A percentile compares a stretch with the other conserved stretches of the same genome.
phyloP scores from a whole-genome alignment of 1,140 invertebrate genomes.

The Druon quercuslanigerum region DNA sequence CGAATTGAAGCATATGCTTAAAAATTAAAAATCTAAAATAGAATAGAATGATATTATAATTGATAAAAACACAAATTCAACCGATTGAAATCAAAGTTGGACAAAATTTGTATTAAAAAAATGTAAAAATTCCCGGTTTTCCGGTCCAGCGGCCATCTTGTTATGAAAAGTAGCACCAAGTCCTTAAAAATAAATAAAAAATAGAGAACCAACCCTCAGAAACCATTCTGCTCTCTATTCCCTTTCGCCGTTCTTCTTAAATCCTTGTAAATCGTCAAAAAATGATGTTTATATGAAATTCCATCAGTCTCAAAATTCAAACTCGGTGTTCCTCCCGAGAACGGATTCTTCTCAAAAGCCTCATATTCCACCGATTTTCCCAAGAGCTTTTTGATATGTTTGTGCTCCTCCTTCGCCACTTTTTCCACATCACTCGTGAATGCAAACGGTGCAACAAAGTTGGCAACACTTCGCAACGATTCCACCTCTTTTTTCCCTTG shows the following conservation, averaged over 20 bases:
- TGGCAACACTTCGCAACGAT: slow-evolving; percentile 45
- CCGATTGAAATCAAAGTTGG: no score
- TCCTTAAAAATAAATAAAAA: not conserved
- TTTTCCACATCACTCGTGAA: slow-evolving; percentile 51
- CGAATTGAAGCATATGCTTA: no score
- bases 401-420: slow-evolving; percentile 49
- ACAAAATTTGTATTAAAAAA: no score
- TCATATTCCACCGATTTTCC: slow-evolving; percentile 31
- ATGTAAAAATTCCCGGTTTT: no score
- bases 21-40: no score
- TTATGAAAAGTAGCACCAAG: no score
- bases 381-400: slow-evolving; percentile 48
- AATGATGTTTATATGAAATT: slow-evolving; percentile 58
- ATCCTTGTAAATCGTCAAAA: slow-evolving; percentile 53
- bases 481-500: slow-evolving; percentile 39
- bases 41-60: no score
- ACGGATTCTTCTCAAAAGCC: slow-evolving; percentile 54
- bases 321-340: slow-evolving; percentile 54
- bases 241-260: slow-evolving; percentile 14
- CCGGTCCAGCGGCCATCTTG: no score
- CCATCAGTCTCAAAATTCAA: slow-evolving; percentile 54
- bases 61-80: no score
- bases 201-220: not conserved
- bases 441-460: slow-evolving; percentile 55
- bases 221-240: not conserved